Percentiles rank a stretch among this genome's conserved stretches.
These are phyloP conservation scores for Acromyrmex heyeri DNA, from an alignment of 1,140 invertebrate genomes.

Conservation along the genomic window DNA sequence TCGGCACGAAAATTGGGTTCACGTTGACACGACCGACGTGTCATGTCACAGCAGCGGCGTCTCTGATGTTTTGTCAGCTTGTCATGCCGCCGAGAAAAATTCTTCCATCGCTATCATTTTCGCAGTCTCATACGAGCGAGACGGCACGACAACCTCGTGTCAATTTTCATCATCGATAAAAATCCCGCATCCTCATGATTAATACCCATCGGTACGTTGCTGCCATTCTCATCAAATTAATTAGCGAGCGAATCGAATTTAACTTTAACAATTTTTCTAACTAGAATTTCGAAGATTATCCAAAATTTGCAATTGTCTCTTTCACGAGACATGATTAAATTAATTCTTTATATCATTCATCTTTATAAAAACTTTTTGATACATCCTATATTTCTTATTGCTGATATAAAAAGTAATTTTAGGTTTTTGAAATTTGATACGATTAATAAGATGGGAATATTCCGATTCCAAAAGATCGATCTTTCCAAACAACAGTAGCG, in stretches of 20 bases:
- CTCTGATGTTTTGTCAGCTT: constrained; percentile 53
- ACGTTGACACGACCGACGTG: constrained; percentile 32
- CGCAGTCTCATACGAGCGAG: not conserved
- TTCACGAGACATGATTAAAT: not conserved
- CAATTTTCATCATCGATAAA: constrained; percentile 49
- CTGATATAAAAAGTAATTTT: not conserved
- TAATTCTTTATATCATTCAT: not conserved
- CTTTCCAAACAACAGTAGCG: too few species aligned
- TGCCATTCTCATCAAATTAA: not conserved
- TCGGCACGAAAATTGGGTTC: constrained; percentile 41
- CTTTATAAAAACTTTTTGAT: not conserved
- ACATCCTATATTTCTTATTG: not conserved
- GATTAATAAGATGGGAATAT: not conserved
- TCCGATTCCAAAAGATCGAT: too few species aligned
- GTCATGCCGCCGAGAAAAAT: constrained; percentile 48
- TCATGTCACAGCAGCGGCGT: constrained; percentile 18
- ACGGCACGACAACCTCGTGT: constrained; percentile 18
- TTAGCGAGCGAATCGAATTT: constrained; percentile 14
- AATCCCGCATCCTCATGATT: constrained; percentile 9
- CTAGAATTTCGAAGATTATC: not conserved
- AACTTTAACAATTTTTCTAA: not conserved
- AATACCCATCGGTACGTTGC: constrained; percentile 19
- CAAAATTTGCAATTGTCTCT: not conserved
- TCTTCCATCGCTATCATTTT: constrained; percentile 49
- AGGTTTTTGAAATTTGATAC: not conserved